These are phyloP conservation scores for Phlogophora meticulosa DNA, from an alignment of 2,888 invertebrate genomes.

Conservation along the genomic window DNA sequence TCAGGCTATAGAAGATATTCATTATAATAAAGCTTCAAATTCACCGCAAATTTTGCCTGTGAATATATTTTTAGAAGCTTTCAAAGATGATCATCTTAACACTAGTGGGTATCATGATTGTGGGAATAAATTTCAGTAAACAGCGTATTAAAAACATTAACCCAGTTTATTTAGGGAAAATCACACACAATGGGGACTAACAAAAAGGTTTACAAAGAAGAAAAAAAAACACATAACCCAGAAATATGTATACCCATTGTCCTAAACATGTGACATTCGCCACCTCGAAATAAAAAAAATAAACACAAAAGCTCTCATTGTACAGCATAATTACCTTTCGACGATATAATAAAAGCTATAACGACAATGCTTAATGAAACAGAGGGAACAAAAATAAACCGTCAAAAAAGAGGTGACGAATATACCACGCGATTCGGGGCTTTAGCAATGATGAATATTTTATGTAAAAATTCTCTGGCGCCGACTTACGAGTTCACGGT, in stretches of 20 bases:
- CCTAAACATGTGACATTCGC: conserved; percentile 59
- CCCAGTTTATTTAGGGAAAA: conserved; percentile 24
- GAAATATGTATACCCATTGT: conserved; percentile 54
- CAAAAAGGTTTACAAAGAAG: conserved; percentile 27
- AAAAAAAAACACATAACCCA: conserved; percentile 36
- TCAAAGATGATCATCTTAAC: not conserved
- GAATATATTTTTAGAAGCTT: conserved; percentile 8
- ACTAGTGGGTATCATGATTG: not conserved
- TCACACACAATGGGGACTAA: conserved; percentile 27
- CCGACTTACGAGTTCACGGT: conserved; percentile 67
- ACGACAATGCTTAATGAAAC: conserved; percentile 71
- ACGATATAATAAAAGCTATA: conserved; percentile 71
- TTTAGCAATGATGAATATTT: conserved; percentile 81
- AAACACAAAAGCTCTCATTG: conserved; percentile 69
- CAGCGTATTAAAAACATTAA: conserved; percentile 24
- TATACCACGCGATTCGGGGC: conserved; percentile 70
- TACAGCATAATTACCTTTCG: conserved; percentile 71
- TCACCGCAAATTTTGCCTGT: not conserved
- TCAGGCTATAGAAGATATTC: conserved; percentile 33
- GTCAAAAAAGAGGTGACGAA: conserved; percentile 69
- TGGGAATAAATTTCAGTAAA: not conserved
- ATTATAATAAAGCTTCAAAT: conserved; percentile 33
- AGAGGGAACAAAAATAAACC: conserved; percentile 70
- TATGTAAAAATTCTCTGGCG: conserved; percentile 75
- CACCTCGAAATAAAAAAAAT: conserved; percentile 61